These are phyloP conservation scores for Zaprionus taronus DNA, from an alignment of 1,140 invertebrate species.

Conservation along the genomic window DNA sequence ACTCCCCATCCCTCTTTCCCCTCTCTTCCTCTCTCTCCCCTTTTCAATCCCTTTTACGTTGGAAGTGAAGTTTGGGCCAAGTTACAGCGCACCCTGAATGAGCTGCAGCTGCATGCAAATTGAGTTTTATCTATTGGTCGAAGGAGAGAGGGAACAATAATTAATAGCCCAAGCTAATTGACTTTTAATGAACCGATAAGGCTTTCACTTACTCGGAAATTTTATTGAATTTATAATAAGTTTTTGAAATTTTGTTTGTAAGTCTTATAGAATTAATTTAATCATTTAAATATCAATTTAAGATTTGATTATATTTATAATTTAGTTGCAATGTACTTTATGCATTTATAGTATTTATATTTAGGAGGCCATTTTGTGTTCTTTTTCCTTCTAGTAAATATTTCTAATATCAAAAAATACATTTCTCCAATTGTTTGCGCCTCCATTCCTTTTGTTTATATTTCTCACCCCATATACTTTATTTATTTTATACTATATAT, in stretches of 20 bases:
- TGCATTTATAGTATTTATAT: background rate
- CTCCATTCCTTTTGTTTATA: no score
- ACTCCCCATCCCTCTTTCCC: background rate
- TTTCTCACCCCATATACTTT: background rate
- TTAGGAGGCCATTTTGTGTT: no score
- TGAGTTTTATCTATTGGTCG: slow-evolving; percentile 5
- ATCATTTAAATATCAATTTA: background rate
- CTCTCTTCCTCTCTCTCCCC: background rate
- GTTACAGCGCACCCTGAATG: slow-evolving; percentile 25
- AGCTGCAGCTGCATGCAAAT: slow-evolving; percentile 33
- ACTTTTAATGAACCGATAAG: background rate
- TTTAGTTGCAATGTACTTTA: background rate
- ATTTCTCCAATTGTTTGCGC: no score
- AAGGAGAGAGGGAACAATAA: background rate
- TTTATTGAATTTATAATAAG: background rate
- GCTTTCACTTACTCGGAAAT: background rate
- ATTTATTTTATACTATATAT: background rate
- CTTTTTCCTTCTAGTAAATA: no score
- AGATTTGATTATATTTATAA: background rate
- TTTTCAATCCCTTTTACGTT: background rate
- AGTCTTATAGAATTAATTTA: background rate
- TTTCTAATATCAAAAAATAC: no score
- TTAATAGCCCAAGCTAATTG: slow-evolving; percentile 8
- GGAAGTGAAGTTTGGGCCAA: slow-evolving; percentile 24
- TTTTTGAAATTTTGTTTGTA: background rate